Percentiles rank a stretch among this genome's conserved stretches.
phyloP scores from a whole-genome alignment of 1,140 invertebrate genomes.

The Rhizoglyphus robini region DNA sequence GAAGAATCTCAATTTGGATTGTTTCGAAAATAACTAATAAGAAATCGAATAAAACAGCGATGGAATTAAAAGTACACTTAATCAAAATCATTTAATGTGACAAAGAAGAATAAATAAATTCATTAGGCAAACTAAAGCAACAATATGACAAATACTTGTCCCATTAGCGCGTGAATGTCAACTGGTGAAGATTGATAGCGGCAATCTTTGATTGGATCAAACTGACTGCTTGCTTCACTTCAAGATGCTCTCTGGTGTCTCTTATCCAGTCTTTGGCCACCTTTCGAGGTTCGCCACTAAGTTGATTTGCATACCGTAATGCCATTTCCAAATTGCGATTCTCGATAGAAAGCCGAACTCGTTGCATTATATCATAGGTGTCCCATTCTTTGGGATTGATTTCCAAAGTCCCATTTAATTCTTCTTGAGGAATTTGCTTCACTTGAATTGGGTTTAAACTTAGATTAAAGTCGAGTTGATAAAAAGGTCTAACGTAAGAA shows the following conservation, averaged over 20 bases:
- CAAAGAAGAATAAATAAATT: neutral
- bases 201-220: slow-evolving; percentile 66
- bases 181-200: slow-evolving; percentile 31
- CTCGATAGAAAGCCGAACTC: slow-evolving; percentile 71
- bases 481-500: slow-evolving; percentile 38
- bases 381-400: slow-evolving; percentile 46
- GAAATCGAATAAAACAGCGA: too few relatives aligned
- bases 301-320: slow-evolving; percentile 72
- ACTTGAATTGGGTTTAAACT: slow-evolving; percentile 1
- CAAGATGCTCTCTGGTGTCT: slow-evolving; percentile 64
- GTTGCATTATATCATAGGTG: slow-evolving; percentile 71
- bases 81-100: too few relatives aligned
- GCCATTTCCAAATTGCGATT: slow-evolving; percentile 67
- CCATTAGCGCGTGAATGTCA: slow-evolving; percentile 3
- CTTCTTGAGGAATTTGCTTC: slow-evolving; percentile 28
- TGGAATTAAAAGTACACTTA: too few relatives aligned
- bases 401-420: slow-evolving; percentile 28
- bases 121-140: neutral
- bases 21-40: too few relatives aligned
- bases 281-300: slow-evolving; percentile 65
- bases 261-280: slow-evolving; percentile 72
- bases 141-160: neutral
- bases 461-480: slow-evolving; percentile 33
- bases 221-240: slow-evolving; percentile 76
- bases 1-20: too few relatives aligned